Evolutionary conservation across 2,888 invertebrate species (phyloP).

Genomic region (Macrosoma leucophasiata): DNA sequence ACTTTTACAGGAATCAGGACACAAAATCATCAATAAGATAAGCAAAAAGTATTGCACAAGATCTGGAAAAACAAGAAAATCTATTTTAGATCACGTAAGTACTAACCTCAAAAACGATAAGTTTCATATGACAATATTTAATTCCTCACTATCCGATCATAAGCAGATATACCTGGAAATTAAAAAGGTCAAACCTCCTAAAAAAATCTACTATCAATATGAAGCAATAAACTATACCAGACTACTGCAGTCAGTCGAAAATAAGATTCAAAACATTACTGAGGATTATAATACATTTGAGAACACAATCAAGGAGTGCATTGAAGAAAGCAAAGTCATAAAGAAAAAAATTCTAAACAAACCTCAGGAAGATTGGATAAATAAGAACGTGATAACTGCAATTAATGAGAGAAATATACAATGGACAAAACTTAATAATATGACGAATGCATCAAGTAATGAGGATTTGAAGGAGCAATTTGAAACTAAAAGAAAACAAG

Average conservation of each 20-base stretch:
- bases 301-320: background rate
- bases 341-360: conserved; percentile 14
- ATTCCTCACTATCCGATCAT: conserved; percentile 20
- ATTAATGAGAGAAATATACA: conserved; percentile 12
- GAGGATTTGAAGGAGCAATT: conserved; percentile 1
- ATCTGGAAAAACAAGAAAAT: conserved; percentile 14
- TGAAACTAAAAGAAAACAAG: background rate
- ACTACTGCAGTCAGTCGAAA: conserved; percentile 9
- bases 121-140: conserved; percentile 13
- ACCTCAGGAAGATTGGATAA: conserved; percentile 15
- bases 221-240: conserved; percentile 17
- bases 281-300: conserved; percentile 2
- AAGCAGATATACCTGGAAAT: conserved; percentile 19
- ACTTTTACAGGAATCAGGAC: conserved; percentile 9
- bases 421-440: conserved; percentile 3
- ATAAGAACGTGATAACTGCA: conserved; percentile 4
- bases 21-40: conserved; percentile 20
- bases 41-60: conserved; percentile 17
- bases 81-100: conserved; percentile 21
- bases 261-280: conserved; percentile 4
- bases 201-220: conserved; percentile 9
- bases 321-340: conserved; percentile 3
- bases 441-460: conserved; percentile 1
- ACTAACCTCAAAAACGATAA: conserved; percentile 17
- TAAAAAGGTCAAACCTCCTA: conserved; percentile 16